Evolutionary conservation across 2,797 vertebrate genomes (phyloP).

Genomic region (Sebastes goodei): DNA sequence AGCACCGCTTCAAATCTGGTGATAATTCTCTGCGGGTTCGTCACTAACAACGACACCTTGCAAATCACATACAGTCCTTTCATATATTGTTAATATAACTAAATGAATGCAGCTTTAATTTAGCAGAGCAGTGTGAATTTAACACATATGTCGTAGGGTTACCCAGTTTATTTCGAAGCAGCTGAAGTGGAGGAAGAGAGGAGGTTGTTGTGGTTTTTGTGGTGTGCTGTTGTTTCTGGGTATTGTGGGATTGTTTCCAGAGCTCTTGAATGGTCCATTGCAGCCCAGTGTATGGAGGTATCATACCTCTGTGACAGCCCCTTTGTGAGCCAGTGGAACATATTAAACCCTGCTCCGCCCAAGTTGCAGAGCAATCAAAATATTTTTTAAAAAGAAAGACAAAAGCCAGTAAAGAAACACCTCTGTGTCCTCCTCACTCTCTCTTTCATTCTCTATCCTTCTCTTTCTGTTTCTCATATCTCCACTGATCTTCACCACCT

Average conservation of each 20-base stretch:
- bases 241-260: slow-evolving; percentile 70
- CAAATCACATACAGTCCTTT: background rate
- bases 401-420: slow-evolving; percentile 8
- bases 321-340: slow-evolving; percentile 68
- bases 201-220: slow-evolving; percentile 30
- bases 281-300: slow-evolving; percentile 56
- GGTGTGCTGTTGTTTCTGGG: slow-evolving; percentile 39
- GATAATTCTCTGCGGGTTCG: background rate
- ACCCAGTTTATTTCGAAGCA: background rate
- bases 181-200: background rate
- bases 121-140: background rate
- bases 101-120: background rate
- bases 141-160: background rate
- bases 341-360: slow-evolving; percentile 70
- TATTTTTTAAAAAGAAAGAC: slow-evolving; percentile 24
- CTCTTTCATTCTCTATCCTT: slow-evolving; percentile 15
- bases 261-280: slow-evolving; percentile 53
- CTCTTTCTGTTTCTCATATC: slow-evolving; percentile 34
- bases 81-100: background rate
- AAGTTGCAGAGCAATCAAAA: slow-evolving; percentile 67
- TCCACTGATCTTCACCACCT: slow-evolving; percentile 59
- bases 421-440: slow-evolving; percentile 28
- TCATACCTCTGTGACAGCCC: slow-evolving; percentile 68
- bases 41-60: background rate
- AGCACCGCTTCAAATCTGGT: background rate